A percentile compares a stretch with the other conserved stretches of the same genome.
Conservation (phyloP, 2,888 invertebrate genomes). For the Lathronympha strigana region DNA sequence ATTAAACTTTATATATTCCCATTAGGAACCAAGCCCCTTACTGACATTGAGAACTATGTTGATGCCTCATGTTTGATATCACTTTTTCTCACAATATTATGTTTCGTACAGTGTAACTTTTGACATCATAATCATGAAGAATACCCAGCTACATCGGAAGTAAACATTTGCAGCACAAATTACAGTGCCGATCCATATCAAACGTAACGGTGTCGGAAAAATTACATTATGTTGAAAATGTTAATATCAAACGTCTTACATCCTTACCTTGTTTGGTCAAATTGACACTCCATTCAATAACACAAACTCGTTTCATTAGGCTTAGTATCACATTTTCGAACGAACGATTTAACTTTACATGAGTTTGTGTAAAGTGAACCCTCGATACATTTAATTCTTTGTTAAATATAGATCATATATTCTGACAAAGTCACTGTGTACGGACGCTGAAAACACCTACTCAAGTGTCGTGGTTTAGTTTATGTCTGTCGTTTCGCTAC, state of each 20-base stretch:
- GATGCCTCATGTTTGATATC: too few species aligned
- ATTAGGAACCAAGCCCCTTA: neutral
- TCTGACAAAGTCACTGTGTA: conserved; percentile 25
- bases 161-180: neutral
- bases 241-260: neutral
- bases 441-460: neutral
- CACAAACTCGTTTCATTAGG: neutral
- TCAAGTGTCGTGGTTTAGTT: neutral
- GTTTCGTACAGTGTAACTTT: too few species aligned
- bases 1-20: neutral
- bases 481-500: neutral
- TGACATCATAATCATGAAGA: too few species aligned
- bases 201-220: neutral
- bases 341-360: conserved; percentile 10
- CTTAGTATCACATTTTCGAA: neutral
- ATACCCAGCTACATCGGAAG: too few species aligned
- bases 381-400: conserved; percentile 17
- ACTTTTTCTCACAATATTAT: too few species aligned
- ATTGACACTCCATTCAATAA: neutral
- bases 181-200: neutral
- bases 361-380: neutral
- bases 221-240: neutral
- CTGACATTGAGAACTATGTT: too few species aligned
- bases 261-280: neutral
- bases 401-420: conserved; percentile 38